Percentiles rank a stretch among this genome's conserved stretches.
Conservation (phyloP, 1,140 invertebrate species). For the Dendroctonus ponderosae region DNA sequence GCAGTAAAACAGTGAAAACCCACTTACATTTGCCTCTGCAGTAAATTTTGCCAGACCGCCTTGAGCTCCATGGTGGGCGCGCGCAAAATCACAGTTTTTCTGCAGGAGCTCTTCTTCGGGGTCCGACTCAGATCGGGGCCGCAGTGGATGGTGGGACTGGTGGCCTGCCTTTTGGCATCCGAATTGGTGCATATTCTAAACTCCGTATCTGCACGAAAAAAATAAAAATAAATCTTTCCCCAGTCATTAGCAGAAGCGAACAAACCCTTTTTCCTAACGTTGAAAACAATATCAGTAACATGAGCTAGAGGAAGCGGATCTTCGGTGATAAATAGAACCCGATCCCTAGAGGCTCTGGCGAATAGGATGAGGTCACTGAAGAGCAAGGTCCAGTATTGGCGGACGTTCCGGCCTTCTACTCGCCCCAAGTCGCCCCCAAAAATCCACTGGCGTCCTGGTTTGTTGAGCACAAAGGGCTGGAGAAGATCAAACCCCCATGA, state of each 20-base stretch:
- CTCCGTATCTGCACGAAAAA: slow-evolving; percentile 60
- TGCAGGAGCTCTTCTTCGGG: slow-evolving; percentile 61
- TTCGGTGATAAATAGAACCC: slow-evolving; percentile 82
- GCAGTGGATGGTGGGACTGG: slow-evolving; percentile 67
- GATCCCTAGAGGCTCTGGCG: slow-evolving; percentile 78
- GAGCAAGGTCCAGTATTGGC: slow-evolving; percentile 79
- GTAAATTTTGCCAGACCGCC: slow-evolving; percentile 85
- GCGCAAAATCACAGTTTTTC: slow-evolving; percentile 68
- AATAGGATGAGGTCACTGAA: slow-evolving; percentile 81
- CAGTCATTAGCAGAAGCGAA: not conserved
- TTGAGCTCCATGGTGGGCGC: slow-evolving; percentile 80
- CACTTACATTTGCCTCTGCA: slow-evolving; percentile 81
- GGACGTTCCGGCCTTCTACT: slow-evolving; percentile 75
- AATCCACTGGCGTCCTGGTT: slow-evolving; percentile 81
- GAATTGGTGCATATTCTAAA: slow-evolving; percentile 66
- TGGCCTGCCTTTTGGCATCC: slow-evolving; percentile 53
- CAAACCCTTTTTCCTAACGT: slow-evolving; percentile 76
- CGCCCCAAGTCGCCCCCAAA: slow-evolving; percentile 79
- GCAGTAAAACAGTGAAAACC: slow-evolving; percentile 3
- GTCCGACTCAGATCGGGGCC: slow-evolving; percentile 58
- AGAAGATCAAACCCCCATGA: slow-evolving; percentile 36
- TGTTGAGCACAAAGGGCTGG: slow-evolving; percentile 75
- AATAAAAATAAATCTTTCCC: not conserved
- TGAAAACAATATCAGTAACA: slow-evolving; percentile 79
- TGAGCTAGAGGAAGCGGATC: slow-evolving; percentile 75